These are phyloP conservation scores for Diplazon laetatorius DNA, from an alignment of 2,888 invertebrate species.

Conservation along the genomic window DNA sequence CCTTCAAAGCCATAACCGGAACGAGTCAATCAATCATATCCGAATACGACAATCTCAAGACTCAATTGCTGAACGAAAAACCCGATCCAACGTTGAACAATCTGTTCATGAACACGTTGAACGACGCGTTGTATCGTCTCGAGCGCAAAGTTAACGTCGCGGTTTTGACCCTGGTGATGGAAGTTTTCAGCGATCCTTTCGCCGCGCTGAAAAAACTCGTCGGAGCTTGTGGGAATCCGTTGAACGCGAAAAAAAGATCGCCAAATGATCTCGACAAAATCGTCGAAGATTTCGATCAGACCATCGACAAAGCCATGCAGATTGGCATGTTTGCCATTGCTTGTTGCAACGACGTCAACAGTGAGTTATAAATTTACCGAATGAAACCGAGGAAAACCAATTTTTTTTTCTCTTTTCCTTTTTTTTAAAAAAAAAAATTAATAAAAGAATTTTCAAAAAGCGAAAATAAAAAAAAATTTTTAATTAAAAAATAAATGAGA, in stretches of 20 bases:
- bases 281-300: conserved; percentile 87
- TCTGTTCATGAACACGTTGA: conserved; percentile 85
- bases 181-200: conserved; percentile 80
- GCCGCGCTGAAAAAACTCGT: conserved; percentile 78
- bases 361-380: conserved; percentile 68
- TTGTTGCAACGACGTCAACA: conserved; percentile 83
- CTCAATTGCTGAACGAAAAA: conserved; percentile 74
- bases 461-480: no score
- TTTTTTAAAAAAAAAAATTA: no score
- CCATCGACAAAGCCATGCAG: conserved; percentile 87
- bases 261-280: conserved; percentile 83
- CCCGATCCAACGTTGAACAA: conserved; percentile 84
- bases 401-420: conserved; percentile 38
- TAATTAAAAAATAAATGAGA: no score
- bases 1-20: conserved; percentile 81
- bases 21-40: conserved; percentile 80
- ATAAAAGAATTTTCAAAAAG: no score
- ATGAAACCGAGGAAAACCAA: not conserved
- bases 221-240: conserved; percentile 77
- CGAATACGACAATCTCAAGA: conserved; percentile 79
- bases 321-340: conserved; percentile 89
- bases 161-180: conserved; percentile 85
- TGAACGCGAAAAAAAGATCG: conserved; percentile 73
- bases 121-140: conserved; percentile 86
- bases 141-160: conserved; percentile 88